Conservation (phyloP, 2,113 vertebrate genomes). For the Gasterosteus nipponicus region DNA sequence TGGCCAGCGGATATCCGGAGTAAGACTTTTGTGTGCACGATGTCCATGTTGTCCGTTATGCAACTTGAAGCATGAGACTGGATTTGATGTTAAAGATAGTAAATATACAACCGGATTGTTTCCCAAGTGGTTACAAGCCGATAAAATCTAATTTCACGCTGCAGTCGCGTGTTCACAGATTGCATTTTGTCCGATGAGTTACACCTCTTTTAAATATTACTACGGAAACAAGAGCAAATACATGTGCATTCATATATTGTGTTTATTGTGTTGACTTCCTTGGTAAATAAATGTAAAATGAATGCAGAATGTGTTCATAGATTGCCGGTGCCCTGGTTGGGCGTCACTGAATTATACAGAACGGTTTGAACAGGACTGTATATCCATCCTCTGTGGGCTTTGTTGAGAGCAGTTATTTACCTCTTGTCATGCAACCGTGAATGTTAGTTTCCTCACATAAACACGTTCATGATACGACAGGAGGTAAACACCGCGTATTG, state of each 20-base stretch:
- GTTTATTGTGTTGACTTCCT: neutral
- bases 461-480: neutral
- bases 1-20: neutral
- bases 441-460: neutral
- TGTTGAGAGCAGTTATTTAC: constrained; percentile 2
- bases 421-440: constrained; percentile 12
- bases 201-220: neutral
- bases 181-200: neutral
- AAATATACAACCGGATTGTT: neutral
- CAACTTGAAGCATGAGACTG: neutral
- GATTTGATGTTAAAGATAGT: neutral
- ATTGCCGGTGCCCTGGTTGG: neutral
- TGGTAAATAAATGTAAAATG: neutral
- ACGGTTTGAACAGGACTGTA: neutral
- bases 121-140: neutral
- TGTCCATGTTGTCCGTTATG: neutral
- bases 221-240: no score
- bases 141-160: neutral
- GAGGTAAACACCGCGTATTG: constrained; percentile 5
- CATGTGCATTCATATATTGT: neutral
- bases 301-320: neutral
- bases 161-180: neutral
- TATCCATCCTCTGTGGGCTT: constrained; percentile 4
- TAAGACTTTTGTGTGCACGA: neutral
- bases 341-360: neutral